Percentiles rank a stretch among this genome's conserved stretches.
Conservation (phyloP, 2,888 invertebrate species). For the Aplocera efformata region DNA sequence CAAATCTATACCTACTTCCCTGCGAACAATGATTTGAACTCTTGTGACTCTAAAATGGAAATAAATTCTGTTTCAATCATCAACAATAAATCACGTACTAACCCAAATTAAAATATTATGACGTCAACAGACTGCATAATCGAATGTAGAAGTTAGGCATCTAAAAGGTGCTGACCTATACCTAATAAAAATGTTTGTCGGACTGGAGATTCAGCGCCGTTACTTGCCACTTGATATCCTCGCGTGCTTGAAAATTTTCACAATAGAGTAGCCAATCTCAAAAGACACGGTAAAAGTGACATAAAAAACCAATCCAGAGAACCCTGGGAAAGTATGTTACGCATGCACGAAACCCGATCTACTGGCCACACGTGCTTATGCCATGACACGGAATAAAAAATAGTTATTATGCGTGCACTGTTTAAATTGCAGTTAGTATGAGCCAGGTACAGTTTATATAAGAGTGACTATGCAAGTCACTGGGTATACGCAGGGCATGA, state of each 20-base stretch:
- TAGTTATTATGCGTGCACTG: slow-evolving; percentile 23
- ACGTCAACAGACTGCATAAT: too few species aligned
- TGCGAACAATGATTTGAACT: too few species aligned
- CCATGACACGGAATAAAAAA: slow-evolving; percentile 38
- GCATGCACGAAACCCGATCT: slow-evolving; percentile 64
- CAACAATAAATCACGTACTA: too few species aligned
- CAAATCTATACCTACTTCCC: too few species aligned
- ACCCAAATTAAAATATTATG: too few species aligned
- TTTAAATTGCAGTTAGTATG: too few species aligned
- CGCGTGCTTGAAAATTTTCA: slow-evolving; percentile 20
- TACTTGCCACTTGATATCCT: slow-evolving; percentile 13
- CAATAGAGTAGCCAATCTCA: slow-evolving; percentile 18
- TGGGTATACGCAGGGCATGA: slow-evolving; percentile 32
- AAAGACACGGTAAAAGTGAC: slow-evolving; percentile 16
- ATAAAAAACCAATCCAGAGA: slow-evolving; percentile 28
- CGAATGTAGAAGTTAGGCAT: too few species aligned
- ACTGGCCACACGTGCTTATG: slow-evolving; percentile 67
- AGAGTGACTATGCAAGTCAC: too few species aligned
- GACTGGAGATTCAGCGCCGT: not conserved
- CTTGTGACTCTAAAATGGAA: too few species aligned
- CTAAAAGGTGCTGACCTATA: too few species aligned
- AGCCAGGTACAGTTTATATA: too few species aligned
- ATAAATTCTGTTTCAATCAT: too few species aligned
- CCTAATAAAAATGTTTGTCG: not conserved
- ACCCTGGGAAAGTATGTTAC: slow-evolving; percentile 67